Base-by-base conservation (phyloP, 2,113 vertebrate species). In the Azemiops feae region DNA sequence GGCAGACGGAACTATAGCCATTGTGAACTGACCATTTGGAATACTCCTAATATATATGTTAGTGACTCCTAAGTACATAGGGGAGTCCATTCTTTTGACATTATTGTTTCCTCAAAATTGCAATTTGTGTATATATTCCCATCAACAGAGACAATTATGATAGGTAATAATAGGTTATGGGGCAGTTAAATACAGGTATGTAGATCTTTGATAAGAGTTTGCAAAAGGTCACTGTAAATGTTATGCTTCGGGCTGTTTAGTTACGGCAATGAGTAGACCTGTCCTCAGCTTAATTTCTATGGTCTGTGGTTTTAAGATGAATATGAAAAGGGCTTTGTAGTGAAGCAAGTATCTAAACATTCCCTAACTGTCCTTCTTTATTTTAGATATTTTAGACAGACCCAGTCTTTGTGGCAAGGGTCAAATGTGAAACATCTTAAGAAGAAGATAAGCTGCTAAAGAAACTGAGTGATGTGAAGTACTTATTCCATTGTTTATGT, bases 271-370 rank as follows among this genome's bases (percentile, higher is more conserved):
- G 95, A 97, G 93, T 85, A 85, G 30, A 92, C 93, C 94, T 97
- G 92, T 96, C 96, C 92, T 95, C 93, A n/a, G 64, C 55, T 95
- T 95, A 94, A 94, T 97, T 97, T 95, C 92, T 91, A 69, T 53
- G 85, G 91, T 60, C 93, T 85, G 16, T 89, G 94, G 94, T 93
- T 96, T 96, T 96, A 96, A 96, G 96, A 94, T 92, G 94, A 74
- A 89, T 95, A 93, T 96, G 89, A 97, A 98, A 96, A 96, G 95
- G 95, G 91, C 95, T 96, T 97, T 97, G 96, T 97, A 52, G 91
- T 94, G 96, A 95, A 96, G 92, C 50, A 89, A 92, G 88, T 93
- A 95, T 97, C 95, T 93, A 96, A 93, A 96, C n/a, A 87, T 94
- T 94, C 34, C 95, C 95, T 95, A 55, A 85, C 87, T 95, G 96